Evolutionary conservation across 2,113 vertebrate genomes (phyloP).

Genomic region (Eretmochelys imbricata): DNA sequence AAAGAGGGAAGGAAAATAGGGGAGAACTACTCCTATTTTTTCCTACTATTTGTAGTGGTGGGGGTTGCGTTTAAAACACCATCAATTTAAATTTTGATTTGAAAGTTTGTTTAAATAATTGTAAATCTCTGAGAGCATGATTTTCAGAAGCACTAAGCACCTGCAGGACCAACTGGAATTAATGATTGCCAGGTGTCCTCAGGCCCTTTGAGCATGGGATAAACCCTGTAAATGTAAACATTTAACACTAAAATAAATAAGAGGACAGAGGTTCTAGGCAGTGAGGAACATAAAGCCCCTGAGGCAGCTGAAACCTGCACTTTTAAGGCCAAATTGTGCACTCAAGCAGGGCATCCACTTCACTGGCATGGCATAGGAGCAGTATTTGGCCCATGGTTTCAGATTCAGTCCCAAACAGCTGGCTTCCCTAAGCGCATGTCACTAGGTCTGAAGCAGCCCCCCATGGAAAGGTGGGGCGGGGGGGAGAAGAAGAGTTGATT

Average conservation of each 20-base stretch:
- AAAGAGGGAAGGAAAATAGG: not conserved
- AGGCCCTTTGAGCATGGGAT: not conserved
- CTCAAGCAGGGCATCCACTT: rapidly evolving
- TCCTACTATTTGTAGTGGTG: not conserved
- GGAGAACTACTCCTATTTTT: not conserved
- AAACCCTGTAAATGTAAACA: not conserved
- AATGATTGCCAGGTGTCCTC: not conserved
- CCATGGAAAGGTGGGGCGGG: not conserved
- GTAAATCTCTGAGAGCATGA: not conserved
- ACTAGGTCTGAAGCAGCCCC: slow-evolving; percentile 3
- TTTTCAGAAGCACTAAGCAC: not conserved
- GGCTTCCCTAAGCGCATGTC: not conserved
- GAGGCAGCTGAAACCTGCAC: not conserved
- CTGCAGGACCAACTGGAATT: not conserved
- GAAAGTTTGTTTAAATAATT: not conserved
- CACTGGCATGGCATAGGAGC: not conserved
- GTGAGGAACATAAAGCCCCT: not conserved
- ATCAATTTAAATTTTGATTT: not conserved
- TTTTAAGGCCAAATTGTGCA: not conserved
- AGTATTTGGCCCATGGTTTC: not conserved
- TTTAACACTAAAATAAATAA: not conserved
- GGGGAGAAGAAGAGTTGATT: not conserved
- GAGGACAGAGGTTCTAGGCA: not conserved
- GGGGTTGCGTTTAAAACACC: not conserved
- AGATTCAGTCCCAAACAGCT: not conserved